phyloP scores from a whole-genome alignment of 2,888 invertebrate genomes.

The Carterocephalus palaemon region DNA sequence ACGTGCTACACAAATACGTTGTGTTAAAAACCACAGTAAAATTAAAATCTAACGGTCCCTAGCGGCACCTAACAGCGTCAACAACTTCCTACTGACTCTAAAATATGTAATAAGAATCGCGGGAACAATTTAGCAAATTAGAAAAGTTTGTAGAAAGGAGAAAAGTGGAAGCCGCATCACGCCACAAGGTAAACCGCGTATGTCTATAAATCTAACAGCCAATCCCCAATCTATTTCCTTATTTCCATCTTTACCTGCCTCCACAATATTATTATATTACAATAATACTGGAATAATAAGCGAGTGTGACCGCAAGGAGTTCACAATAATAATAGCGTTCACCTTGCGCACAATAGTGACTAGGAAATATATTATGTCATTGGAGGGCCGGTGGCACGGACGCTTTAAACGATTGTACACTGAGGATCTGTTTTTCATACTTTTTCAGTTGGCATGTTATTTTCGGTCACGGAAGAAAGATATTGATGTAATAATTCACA shows the following conservation, averaged over 20 bases:
- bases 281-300: constrained; percentile 55
- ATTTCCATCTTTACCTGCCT: constrained; percentile 48
- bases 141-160: constrained; percentile 30
- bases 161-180: constrained; percentile 32
- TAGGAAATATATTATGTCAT: constrained; percentile 58
- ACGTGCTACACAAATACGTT: too few relatives aligned
- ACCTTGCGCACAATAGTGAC: constrained; percentile 53
- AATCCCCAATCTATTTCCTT: constrained; percentile 55
- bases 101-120: constrained; percentile 11
- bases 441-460: too few relatives aligned
- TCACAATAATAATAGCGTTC: constrained; percentile 49
- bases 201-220: constrained; percentile 49
- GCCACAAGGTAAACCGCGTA: constrained; percentile 44
- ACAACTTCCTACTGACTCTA: constrained; percentile 2
- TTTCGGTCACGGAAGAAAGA: too few relatives aligned
- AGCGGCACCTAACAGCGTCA: constrained; percentile 13
- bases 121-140: constrained; percentile 31
- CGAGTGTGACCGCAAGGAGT: constrained; percentile 54
- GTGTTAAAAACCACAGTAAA: too few relatives aligned
- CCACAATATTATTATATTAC: constrained; percentile 49
- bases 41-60: constrained; percentile 8
- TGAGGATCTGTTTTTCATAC: too few relatives aligned
- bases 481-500: too few relatives aligned
- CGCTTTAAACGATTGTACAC: neutral
- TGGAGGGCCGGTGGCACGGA: constrained; percentile 33